These are phyloP conservation scores for Macrosiphum euphorbiae DNA, from an alignment of 2,888 invertebrate genomes.

Conservation along the genomic window DNA sequence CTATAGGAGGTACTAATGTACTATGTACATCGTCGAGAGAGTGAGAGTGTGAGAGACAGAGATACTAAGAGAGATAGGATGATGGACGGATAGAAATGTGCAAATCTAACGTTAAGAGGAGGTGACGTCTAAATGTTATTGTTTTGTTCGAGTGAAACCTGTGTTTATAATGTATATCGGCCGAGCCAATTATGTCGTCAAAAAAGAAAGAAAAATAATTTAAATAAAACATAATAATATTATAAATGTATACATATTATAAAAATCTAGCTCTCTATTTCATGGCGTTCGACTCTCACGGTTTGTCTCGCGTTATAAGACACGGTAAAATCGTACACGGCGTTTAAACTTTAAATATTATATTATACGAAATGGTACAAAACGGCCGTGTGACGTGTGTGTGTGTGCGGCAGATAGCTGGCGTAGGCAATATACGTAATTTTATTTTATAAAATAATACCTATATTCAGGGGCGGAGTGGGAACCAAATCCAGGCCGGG, in stretches of 20 bases:
- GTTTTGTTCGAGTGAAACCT: constrained; percentile 20
- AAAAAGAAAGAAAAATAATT: neutral
- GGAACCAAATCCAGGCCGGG: too few relatives aligned
- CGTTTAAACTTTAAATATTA: constrained; percentile 20
- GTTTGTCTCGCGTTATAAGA: constrained; percentile 37
- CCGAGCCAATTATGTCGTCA: constrained; percentile 52
- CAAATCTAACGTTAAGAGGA: neutral
- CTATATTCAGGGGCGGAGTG: too few relatives aligned
- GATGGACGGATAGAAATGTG: neutral
- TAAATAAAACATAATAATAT: neutral
- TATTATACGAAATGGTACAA: neutral
- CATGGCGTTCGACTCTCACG: constrained; percentile 33
- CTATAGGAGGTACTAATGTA: too few relatives aligned
- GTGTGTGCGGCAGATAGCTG: neutral
- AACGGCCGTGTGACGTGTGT: neutral
- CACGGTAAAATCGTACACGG: neutral
- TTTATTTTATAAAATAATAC: neutral
- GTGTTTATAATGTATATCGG: constrained; percentile 34
- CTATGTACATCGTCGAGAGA: too few relatives aligned
- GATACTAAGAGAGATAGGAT: neutral
- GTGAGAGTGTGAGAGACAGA: neutral
- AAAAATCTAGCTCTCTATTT: neutral
- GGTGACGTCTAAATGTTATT: neutral
- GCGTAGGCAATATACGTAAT: neutral
- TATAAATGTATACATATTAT: neutral